Evolutionary conservation across 2,888 invertebrate genomes (phyloP).

Genomic region (Oscheius myriophilus): DNA sequence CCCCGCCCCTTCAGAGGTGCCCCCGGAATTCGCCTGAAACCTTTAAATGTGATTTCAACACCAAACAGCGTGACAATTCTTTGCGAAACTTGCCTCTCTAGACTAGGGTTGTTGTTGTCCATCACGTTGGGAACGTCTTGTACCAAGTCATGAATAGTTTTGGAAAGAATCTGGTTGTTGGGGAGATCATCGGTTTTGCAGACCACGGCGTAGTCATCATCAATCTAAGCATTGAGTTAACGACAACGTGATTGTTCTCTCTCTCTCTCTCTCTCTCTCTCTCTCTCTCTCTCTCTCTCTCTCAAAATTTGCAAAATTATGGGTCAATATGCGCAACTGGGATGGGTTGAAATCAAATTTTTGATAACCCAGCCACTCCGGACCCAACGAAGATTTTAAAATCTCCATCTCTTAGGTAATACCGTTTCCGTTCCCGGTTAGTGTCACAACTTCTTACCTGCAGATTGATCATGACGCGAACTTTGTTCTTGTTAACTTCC

Average conservation of each 20-base stretch:
- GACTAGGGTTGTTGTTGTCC: constrained; percentile 46
- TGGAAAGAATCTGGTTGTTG: constrained; percentile 29
- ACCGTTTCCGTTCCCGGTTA: too few relatives aligned
- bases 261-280: not conserved
- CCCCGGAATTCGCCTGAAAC: not conserved
- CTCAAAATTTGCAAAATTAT: constrained; percentile 5
- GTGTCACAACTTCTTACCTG: too few relatives aligned
- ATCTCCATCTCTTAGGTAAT: too few relatives aligned
- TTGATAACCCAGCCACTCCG: too few relatives aligned
- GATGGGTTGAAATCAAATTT: too few relatives aligned
- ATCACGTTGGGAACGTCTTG: constrained; percentile 50
- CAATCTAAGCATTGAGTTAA: constrained; percentile 4
- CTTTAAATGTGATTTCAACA: not conserved
- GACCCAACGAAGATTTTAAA: too few relatives aligned
- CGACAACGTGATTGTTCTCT: too few relatives aligned
- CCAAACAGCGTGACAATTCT: not conserved
- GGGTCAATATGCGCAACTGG: too few relatives aligned
- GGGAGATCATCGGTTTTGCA: constrained; percentile 22
- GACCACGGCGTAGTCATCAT: constrained; percentile 38
- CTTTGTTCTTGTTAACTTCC: constrained; percentile 47
- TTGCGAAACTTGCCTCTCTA: constrained; percentile 36
- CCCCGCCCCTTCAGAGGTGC: not conserved
- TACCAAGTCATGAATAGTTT: constrained; percentile 39
- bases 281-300: too few relatives aligned
- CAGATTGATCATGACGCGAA: constrained; percentile 52